Percentiles rank a stretch among this genome's conserved stretches.
Conservation (phyloP, 2,113 vertebrate genomes). For the Gopherus flavomarginatus region DNA sequence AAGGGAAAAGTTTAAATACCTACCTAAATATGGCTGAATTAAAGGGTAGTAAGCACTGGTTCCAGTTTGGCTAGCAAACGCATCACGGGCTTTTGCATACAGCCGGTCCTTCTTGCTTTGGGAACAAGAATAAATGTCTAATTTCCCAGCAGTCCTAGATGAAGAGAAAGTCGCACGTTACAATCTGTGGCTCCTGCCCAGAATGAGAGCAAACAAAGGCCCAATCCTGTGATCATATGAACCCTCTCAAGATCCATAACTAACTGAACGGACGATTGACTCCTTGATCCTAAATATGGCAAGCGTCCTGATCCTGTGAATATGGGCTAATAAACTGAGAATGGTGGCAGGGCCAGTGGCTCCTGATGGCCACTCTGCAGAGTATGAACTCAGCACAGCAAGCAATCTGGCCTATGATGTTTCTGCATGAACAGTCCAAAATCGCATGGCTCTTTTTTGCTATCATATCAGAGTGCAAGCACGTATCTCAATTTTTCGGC, state of each 20-base stretch:
- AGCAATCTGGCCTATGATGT: not conserved
- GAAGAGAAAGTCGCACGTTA: not conserved
- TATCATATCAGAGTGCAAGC: not conserved
- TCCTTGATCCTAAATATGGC: not conserved
- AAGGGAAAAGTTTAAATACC: not conserved
- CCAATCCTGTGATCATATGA: not conserved
- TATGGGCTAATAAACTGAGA: not conserved
- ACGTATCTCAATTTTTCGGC: not conserved
- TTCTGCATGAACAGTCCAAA: not conserved
- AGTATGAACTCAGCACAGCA: not conserved
- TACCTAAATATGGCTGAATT: constrained; percentile 75
- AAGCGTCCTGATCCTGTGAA: not conserved
- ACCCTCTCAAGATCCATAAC: not conserved
- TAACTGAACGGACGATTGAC: not conserved
- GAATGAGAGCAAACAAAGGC: not conserved
- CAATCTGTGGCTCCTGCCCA: not conserved
- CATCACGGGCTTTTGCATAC: constrained; percentile 64
- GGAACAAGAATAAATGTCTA: constrained; percentile 69
- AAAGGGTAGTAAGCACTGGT: constrained; percentile 21
- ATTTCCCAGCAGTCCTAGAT: constrained; percentile 59
- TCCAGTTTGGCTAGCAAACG: constrained; percentile 49
- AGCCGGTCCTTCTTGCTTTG: constrained; percentile 71
- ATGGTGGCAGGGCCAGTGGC: not conserved
- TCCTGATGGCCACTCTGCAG: not conserved
- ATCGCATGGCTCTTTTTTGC: not conserved